phyloP scores from a whole-genome alignment of 2,888 invertebrate species.

The Drosophila conformis region DNA sequence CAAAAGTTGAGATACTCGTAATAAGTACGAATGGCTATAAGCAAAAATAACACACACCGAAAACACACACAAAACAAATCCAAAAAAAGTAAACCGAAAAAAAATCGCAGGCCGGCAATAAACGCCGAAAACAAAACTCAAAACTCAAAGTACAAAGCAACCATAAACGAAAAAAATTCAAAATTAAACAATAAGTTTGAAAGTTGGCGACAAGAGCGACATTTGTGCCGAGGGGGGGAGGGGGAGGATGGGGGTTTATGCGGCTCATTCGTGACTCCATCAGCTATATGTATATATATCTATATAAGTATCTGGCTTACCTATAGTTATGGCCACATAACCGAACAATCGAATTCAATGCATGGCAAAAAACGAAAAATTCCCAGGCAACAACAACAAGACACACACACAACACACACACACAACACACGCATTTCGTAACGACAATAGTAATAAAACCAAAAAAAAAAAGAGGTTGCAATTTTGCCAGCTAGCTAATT shows the following conservation, averaged over 20 bases:
- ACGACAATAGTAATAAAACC: conserved; percentile 23
- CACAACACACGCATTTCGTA: conserved; percentile 67
- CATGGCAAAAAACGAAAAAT: conserved; percentile 34
- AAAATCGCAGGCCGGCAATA: conserved; percentile 75
- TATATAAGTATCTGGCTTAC: conserved; percentile 8
- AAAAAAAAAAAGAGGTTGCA: conserved; percentile 50
- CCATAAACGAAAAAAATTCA: conserved; percentile 52
- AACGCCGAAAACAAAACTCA: conserved; percentile 57
- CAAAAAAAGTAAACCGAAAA: conserved; percentile 6
- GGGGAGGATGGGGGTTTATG: background rate
- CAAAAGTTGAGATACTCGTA: conserved; percentile 70
- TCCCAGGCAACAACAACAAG: conserved; percentile 51
- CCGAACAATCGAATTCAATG: conserved; percentile 70
- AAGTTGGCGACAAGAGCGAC: conserved; percentile 46
- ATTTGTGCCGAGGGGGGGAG: background rate
- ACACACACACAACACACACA: background rate
- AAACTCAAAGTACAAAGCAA: conserved; percentile 75
- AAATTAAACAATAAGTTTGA: conserved; percentile 74
- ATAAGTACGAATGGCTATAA: conserved; percentile 38
- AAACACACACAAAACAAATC: conserved; percentile 5
- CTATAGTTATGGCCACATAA: conserved; percentile 33
- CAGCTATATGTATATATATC: conserved; percentile 3
- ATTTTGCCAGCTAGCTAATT: conserved; percentile 72
- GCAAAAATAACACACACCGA: background rate
- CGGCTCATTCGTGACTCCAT: conserved; percentile 28